Percentiles rank a stretch among this genome's conserved stretches.
Conservation (phyloP, 2,797 vertebrate genomes). For the Oryzias sinensis region DNA sequence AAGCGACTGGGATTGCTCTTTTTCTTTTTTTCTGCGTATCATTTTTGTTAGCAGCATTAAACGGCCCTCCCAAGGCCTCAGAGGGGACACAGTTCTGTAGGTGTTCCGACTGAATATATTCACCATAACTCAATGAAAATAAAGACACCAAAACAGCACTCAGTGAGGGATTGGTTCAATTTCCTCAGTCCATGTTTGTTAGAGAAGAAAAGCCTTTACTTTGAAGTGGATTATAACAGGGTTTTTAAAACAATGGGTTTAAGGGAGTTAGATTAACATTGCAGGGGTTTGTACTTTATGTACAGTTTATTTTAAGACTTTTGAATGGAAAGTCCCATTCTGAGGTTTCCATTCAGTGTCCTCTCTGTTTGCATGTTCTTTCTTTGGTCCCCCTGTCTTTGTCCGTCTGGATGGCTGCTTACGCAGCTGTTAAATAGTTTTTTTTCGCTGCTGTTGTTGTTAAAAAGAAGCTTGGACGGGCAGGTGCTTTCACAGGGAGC, state of each 20-base stretch:
- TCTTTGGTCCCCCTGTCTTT: conserved; percentile 54
- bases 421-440: conserved; percentile 64
- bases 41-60: conserved; percentile 41
- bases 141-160: conserved; percentile 46
- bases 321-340: conserved; percentile 56
- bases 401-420: conserved; percentile 61
- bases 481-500: conserved; percentile 61
- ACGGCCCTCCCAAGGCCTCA: conserved; percentile 29
- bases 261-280: conserved; percentile 78
- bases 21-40: conserved; percentile 40
- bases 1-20: conserved; percentile 32
- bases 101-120: conserved; percentile 27
- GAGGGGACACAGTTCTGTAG: conserved; percentile 25
- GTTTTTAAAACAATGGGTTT: conserved; percentile 77
- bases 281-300: conserved; percentile 72
- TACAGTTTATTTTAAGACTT: conserved; percentile 75
- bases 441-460: conserved; percentile 47
- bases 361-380: conserved; percentile 63
- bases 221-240: conserved; percentile 75
- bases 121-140: conserved; percentile 47
- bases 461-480: conserved; percentile 61
- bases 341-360: conserved; percentile 57
- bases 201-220: conserved; percentile 65
- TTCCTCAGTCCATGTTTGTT: conserved; percentile 68
- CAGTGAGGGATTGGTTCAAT: conserved; percentile 53